Conservation (phyloP, 2,888 invertebrate species). For the Augiades crinisus region DNA sequence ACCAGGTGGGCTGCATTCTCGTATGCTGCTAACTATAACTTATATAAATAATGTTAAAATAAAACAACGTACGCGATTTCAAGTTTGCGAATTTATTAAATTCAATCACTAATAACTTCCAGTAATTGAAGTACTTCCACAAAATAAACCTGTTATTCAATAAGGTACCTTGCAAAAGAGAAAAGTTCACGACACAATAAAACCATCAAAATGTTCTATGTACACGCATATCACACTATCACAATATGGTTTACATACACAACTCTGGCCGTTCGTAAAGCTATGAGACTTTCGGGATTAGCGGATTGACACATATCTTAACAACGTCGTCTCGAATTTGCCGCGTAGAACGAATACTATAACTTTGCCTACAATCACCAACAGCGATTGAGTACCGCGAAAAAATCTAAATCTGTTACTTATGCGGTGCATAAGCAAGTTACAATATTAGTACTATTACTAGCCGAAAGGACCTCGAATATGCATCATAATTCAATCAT, state of each 20-base stretch:
- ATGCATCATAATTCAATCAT: no score
- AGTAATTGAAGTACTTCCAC: slow-evolving; percentile 73
- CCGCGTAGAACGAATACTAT: no score
- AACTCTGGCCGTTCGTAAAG: slow-evolving; percentile 28
- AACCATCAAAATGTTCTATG: slow-evolving; percentile 49
- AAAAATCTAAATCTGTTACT: no score
- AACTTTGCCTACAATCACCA: no score
- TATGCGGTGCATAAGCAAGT: no score
- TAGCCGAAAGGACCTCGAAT: no score
- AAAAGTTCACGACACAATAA: slow-evolving; percentile 51
- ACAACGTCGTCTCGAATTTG: no score
- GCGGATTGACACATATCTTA: background rate
- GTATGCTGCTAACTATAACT: background rate
- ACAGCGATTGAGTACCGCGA: no score
- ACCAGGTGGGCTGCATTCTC: no score
- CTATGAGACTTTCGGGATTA: slow-evolving; percentile 27
- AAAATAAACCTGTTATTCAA: slow-evolving; percentile 63
- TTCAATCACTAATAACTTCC: slow-evolving; percentile 77
- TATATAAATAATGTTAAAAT: slow-evolving; percentile 42
- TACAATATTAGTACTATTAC: no score
- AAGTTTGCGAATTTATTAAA: slow-evolving; percentile 78
- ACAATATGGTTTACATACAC: slow-evolving; percentile 51
- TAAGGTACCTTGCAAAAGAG: slow-evolving; percentile 63
- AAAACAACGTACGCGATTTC: slow-evolving; percentile 49
- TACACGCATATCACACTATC: slow-evolving; percentile 56